phyloP scores from a whole-genome alignment of 2,888 invertebrate genomes.

The Tortrix viridana region DNA sequence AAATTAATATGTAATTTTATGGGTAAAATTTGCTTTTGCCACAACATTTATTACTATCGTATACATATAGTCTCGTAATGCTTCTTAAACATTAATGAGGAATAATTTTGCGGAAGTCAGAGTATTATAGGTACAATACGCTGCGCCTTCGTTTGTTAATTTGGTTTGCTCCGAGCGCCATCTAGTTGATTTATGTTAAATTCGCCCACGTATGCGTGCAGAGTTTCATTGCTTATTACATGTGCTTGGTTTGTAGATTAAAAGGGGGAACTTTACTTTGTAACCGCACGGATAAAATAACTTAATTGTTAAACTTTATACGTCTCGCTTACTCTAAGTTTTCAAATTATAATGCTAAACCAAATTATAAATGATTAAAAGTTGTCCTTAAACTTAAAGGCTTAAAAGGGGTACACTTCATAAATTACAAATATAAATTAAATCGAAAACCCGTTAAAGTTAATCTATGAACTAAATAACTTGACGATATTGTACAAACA shows the following conservation, averaged over 20 bases:
- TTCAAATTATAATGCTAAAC: no score
- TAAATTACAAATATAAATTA: background rate
- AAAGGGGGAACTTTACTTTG: background rate
- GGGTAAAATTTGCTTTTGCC: no score
- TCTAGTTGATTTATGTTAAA: constrained; percentile 18
- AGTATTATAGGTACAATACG: background rate
- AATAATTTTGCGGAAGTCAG: background rate
- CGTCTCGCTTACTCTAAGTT: no score
- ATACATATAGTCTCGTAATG: no score
- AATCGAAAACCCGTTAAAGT: background rate
- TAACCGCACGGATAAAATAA: background rate
- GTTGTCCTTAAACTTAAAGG: no score
- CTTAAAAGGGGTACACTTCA: background rate
- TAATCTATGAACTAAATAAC: background rate
- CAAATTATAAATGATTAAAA: no score
- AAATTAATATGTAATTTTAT: no score
- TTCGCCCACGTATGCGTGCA: constrained; percentile 12
- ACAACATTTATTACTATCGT: no score
- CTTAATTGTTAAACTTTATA: background rate
- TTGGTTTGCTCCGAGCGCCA: constrained; percentile 7
- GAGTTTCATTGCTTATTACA: constrained; percentile 22
- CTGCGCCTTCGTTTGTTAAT: constrained; percentile 9
- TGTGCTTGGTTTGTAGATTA: constrained; percentile 6
- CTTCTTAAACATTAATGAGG: no score
- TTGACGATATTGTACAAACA: background rate